Conservation (phyloP, 2,113 vertebrate species). For the Seriola rivoliana region DNA sequence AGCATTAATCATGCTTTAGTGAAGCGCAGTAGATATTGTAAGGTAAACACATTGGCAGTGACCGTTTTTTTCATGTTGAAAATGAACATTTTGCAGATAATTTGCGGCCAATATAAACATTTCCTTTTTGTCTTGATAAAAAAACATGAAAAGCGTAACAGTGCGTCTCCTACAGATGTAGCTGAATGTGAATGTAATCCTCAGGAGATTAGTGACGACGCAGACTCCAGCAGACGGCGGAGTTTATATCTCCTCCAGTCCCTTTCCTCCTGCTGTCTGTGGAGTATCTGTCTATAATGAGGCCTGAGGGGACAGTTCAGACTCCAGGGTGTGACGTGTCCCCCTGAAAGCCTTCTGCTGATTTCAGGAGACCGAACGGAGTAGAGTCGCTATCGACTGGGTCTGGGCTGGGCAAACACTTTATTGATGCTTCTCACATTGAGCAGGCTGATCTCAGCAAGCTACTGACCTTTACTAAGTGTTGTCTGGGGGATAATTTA, state of each 20-base stretch:
- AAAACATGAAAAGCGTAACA: background rate
- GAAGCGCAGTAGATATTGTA: background rate
- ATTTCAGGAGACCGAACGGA: conserved; percentile 6
- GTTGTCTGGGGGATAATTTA: conserved; percentile 56
- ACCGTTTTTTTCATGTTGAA: background rate
- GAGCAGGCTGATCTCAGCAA: conserved; percentile 41
- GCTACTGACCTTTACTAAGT: conserved; percentile 57
- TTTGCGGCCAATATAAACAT: background rate
- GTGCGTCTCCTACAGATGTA: no score
- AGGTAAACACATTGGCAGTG: background rate
- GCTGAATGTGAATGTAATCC: background rate
- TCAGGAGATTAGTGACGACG: background rate
- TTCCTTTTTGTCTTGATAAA: background rate
- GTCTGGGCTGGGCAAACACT: conserved; percentile 30
- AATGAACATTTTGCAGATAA: background rate
- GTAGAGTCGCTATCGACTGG: background rate
- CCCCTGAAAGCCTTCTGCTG: conserved; percentile 47
- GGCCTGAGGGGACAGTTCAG: background rate
- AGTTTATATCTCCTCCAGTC: background rate
- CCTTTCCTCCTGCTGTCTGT: conserved; percentile 39
- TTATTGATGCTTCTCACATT: conserved; percentile 42
- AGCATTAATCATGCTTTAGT: no score
- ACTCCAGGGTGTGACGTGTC: conserved; percentile 26
- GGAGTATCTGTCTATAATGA: background rate
- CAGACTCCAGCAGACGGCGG: background rate